Percentiles rank a stretch among this genome's conserved stretches.
Evolutionary conservation across 2,797 vertebrate species (phyloP).

Genomic region (Acrossocheilus wenchowensis): DNA sequence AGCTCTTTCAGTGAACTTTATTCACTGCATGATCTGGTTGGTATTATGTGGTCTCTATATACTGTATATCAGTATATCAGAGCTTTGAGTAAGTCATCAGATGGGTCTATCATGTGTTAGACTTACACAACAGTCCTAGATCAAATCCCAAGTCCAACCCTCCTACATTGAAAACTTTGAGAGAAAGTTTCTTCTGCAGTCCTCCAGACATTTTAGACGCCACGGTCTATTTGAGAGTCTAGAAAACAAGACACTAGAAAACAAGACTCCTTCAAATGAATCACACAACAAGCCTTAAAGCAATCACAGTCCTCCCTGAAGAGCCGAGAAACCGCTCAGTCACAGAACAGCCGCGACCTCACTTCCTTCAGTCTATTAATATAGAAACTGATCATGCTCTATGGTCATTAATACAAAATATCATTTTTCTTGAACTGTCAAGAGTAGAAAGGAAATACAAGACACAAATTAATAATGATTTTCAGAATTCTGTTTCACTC

Average conservation of each 20-base stretch:
- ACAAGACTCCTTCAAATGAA: not conserved
- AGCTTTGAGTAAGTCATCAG: not conserved
- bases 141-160: conserved; percentile 19
- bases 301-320: not conserved
- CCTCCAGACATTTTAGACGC: conserved; percentile 4
- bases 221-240: not conserved
- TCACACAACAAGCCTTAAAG: conserved; percentile 6
- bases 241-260: not conserved
- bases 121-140: conserved; percentile 17
- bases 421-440: not conserved
- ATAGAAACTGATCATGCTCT: not conserved
- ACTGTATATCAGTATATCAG: not conserved
- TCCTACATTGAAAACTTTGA: not conserved
- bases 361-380: not conserved
- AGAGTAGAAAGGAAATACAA: not conserved
- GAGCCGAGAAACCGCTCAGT: not conserved
- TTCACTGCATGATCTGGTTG: not conserved
- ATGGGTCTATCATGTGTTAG: not conserved
- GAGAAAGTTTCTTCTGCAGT: conserved; percentile 5
- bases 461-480: not conserved
- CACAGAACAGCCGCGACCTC: not conserved
- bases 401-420: not conserved
- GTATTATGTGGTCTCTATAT: not conserved
- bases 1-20: not conserved
- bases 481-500: not conserved